These are phyloP conservation scores for Hyphantria cunea DNA, from an alignment of 1,140 invertebrate species.

Conservation along the genomic window DNA sequence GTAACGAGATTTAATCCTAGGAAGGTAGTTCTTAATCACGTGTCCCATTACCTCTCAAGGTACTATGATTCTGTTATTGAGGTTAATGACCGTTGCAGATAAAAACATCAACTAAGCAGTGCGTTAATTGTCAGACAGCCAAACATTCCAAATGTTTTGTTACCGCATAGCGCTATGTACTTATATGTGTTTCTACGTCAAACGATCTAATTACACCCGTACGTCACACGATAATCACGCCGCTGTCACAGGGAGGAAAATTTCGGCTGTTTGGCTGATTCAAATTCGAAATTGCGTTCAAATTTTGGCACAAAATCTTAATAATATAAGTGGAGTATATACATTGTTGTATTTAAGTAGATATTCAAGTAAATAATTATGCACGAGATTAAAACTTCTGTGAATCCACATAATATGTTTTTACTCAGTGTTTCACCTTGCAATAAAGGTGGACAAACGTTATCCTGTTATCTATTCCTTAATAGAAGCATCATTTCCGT, in stretches of 20 bases:
- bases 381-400: too few relatives aligned
- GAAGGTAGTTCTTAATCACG: conserved; percentile 19
- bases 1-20: conserved; percentile 6
- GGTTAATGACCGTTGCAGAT: conserved; percentile 30
- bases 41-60: conserved; percentile 13
- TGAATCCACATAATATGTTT: too few relatives aligned
- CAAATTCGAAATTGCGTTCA: neutral
- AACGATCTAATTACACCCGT: conserved; percentile 15
- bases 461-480: too few relatives aligned
- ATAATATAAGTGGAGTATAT: too few relatives aligned
- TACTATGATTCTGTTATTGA: conserved; percentile 26
- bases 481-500: too few relatives aligned
- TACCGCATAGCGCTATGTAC: neutral
- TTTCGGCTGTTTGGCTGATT: neutral
- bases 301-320: too few relatives aligned
- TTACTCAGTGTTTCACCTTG: too few relatives aligned
- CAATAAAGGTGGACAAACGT: too few relatives aligned
- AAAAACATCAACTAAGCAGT: conserved; percentile 26
- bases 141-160: conserved; percentile 22
- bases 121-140: conserved; percentile 22
- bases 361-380: too few relatives aligned
- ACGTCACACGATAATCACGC: conserved; percentile 3
- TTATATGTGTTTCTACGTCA: conserved; percentile 3
- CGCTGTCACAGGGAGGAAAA: neutral
- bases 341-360: too few relatives aligned